Conservation (phyloP, 2,888 invertebrate species). For the Cryptophagus acutangulus region DNA sequence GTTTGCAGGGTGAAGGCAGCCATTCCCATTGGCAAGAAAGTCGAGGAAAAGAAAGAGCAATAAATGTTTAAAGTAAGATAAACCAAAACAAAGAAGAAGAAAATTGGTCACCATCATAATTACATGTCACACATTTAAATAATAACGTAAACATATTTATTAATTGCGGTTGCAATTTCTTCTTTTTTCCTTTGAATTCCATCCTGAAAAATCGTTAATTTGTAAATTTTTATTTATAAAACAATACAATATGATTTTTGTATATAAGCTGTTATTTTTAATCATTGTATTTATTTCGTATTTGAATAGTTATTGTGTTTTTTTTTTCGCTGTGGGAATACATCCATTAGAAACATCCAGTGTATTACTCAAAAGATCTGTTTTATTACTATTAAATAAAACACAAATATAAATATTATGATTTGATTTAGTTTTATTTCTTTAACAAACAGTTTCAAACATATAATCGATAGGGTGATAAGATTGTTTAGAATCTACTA, state of each 20-base stretch:
- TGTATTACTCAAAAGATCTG: slow-evolving; percentile 27
- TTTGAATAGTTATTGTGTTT: slow-evolving; percentile 21
- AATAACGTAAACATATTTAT: slow-evolving; percentile 1
- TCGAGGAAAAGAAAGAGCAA: slow-evolving; percentile 81
- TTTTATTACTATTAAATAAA: slow-evolving; percentile 19
- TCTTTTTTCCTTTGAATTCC: slow-evolving; percentile 27
- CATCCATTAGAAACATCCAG: too few species aligned
- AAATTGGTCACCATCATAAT: slow-evolving; percentile 11
- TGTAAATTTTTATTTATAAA: background rate
- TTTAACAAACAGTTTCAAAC: background rate
- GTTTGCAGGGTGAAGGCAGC: slow-evolving; percentile 76
- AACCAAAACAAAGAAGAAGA: slow-evolving; percentile 10
- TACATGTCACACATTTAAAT: slow-evolving; percentile 10
- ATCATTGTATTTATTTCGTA: slow-evolving; percentile 22
- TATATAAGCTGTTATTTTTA: slow-evolving; percentile 8
- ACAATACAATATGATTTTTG: background rate
- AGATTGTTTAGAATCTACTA: slow-evolving; percentile 12
- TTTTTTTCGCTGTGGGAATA: slow-evolving; percentile 18
- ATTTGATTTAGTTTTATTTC: slow-evolving; percentile 24
- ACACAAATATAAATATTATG: slow-evolving; percentile 24
- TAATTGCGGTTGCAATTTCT: slow-evolving; percentile 16
- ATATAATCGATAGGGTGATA: slow-evolving; percentile 12
- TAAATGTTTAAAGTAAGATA: slow-evolving; percentile 47
- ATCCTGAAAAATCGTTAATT: slow-evolving; percentile 21
- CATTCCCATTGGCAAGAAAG: slow-evolving; percentile 82